Conservation (phyloP, 2,888 invertebrate genomes). For the Balanococcus diminutus region DNA sequence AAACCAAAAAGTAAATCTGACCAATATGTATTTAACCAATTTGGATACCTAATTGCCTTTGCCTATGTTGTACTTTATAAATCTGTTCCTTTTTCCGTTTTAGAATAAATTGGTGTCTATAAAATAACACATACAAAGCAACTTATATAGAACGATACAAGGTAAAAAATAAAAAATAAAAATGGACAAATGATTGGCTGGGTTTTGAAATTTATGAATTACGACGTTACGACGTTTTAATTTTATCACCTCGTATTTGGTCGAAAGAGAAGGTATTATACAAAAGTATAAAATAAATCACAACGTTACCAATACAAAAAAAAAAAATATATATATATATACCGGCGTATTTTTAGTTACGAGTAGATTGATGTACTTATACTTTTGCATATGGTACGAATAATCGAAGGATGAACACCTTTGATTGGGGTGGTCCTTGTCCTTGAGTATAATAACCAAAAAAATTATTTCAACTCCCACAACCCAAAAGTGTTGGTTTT, state of each 20-base stretch:
- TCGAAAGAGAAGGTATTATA: not conserved
- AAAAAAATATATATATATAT: not conserved
- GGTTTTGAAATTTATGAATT: not conserved
- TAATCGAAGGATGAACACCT: too few species aligned
- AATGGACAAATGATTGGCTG: constrained; percentile 25
- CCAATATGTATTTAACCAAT: too few species aligned
- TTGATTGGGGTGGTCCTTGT: too few species aligned
- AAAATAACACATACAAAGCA: not conserved
- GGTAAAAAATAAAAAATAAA: not conserved
- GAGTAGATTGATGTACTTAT: too few species aligned
- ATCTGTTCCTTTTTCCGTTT: not conserved
- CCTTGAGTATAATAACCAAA: too few species aligned
- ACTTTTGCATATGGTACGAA: not conserved
- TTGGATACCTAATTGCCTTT: too few species aligned
- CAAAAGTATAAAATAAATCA: constrained; percentile 42
- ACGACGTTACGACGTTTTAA: not conserved
- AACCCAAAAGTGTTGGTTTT: too few species aligned
- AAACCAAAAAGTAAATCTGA: too few species aligned
- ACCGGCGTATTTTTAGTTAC: not conserved
- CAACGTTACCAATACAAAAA: not conserved
- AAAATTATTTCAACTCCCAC: too few species aligned
- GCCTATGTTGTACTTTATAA: too few species aligned
- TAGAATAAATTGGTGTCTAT: constrained; percentile 26
- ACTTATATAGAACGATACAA: not conserved
- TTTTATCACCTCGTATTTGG: not conserved